Conservation (phyloP, 2,797 vertebrate genomes). For the Rhynchonycteris naso region DNA sequence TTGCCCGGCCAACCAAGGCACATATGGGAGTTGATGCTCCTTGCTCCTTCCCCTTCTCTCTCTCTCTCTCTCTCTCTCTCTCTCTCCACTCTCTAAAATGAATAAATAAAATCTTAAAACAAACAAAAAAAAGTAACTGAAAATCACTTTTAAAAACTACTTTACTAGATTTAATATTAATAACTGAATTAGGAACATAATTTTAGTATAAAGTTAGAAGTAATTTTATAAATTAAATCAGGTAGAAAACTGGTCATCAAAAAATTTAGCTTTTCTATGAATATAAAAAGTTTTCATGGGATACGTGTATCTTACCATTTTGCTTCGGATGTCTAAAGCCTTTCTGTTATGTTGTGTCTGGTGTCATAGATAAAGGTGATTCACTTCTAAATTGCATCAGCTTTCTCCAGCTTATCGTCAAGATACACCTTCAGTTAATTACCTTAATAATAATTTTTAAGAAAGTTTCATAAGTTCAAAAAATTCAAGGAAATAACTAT, state of each 20-base stretch:
- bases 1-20: too few relatives aligned
- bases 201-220: background rate
- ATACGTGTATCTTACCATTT: background rate
- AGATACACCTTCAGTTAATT: background rate
- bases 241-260: background rate
- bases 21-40: too few relatives aligned
- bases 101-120: too few relatives aligned
- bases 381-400: background rate
- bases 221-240: background rate
- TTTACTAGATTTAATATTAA: background rate
- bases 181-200: background rate
- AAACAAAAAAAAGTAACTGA: too few relatives aligned
- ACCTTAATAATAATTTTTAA: background rate
- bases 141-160: too few relatives aligned
- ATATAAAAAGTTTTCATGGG: background rate
- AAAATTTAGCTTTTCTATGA: background rate
- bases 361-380: background rate
- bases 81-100: too few relatives aligned
- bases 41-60: too few relatives aligned
- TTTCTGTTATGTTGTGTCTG: background rate
- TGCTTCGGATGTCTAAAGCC: background rate
- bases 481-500: background rate
- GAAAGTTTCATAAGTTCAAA: background rate
- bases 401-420: background rate
- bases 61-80: too few relatives aligned